Percentiles rank a stretch among this genome's conserved stretches.
These are phyloP conservation scores for Microchirus variegatus DNA, from an alignment of 2,797 vertebrate genomes.

Conservation along the genomic window DNA sequence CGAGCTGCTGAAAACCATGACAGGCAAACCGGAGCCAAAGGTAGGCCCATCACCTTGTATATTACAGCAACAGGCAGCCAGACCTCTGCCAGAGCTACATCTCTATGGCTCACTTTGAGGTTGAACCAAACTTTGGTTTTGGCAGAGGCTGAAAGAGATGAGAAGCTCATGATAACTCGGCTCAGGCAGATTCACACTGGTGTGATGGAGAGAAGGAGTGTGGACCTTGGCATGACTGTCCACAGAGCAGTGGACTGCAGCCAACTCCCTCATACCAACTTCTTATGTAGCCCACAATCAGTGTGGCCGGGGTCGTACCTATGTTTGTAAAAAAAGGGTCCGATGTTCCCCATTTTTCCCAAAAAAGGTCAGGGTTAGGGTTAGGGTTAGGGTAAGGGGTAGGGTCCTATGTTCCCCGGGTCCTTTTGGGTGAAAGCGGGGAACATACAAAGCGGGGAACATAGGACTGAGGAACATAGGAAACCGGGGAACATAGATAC, in stretches of 20 bases:
- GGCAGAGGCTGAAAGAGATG: slow-evolving; percentile 56
- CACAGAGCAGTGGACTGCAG: slow-evolving; percentile 12
- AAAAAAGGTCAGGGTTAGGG: no score
- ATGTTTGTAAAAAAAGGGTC: no score
- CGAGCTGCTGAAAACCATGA: slow-evolving; percentile 91
- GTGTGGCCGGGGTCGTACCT: no score
- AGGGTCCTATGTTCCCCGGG: no score
- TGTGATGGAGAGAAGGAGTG: slow-evolving; percentile 47
- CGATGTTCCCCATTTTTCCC: no score
- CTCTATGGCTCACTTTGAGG: slow-evolving; percentile 41
- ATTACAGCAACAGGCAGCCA: slow-evolving; percentile 5
- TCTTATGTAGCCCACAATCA: neutral
- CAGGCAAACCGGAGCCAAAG: slow-evolving; percentile 90
- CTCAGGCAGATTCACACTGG: slow-evolving; percentile 57
- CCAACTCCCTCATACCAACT: slow-evolving; percentile 7
- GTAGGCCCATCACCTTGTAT: slow-evolving; percentile 67
- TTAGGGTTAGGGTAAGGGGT: no score
- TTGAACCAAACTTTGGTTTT: slow-evolving; percentile 41
- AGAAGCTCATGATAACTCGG: slow-evolving; percentile 39
- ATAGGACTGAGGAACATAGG: no score
- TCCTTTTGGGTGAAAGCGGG: no score
- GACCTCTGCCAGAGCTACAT: slow-evolving; percentile 5
- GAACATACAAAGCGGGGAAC: no score
- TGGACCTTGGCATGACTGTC: slow-evolving; percentile 38
- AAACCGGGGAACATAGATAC: no score